Base-by-base conservation (phyloP, 2,113 vertebrate species). In the Xiphias gladius region DNA sequence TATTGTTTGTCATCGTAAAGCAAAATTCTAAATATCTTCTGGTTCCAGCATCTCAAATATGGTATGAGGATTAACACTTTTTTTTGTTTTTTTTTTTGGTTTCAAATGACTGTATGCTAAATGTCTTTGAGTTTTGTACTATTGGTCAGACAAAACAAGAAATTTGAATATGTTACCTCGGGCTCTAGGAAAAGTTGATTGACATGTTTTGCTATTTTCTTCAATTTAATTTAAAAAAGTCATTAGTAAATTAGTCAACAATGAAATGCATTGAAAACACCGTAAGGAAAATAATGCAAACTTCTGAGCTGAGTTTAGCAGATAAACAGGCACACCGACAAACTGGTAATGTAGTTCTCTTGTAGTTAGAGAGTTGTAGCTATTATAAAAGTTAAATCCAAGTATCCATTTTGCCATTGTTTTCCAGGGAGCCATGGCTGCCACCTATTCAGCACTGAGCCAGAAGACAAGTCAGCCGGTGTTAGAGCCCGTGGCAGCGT, bases 401-500 rank as follows among this genome's bases (percentile, higher is more conserved):
- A 8, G 19, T 61, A 26, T 26, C 50, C 0, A 3, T 52, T 22
- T 43, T 63, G 17, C 32, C 43, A 14, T 73, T 58, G 17, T 77
- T 52, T 66, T 68, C 2, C 76, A 99, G 98, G 97, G 97, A 93
- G 96, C 97, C 74, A 97, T 97, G 96, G 96, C 97, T 66, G 97
- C 97, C 85, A 97, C 97, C 0, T 99, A 97, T 90, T 98, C 97
- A 75, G 96, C 96, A 70, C 94, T 99, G 96, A 97, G 97, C 93
- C 96, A 97, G 92, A 97, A 97, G 95, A 96, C 97, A 7, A 97
- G 96, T 94, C 97, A 99, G 93, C 97, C 98, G 32, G 94, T 99
- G 86, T 89, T 99, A 83, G 98, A 99, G 89, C 98, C 98, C 37
- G 98, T 99, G 85, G 97, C 97, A 61, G 97, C 98, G 57, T 99